Base-by-base conservation (phyloP, 2,797 vertebrate genomes). In the Sebastes ruberrimus region DNA sequence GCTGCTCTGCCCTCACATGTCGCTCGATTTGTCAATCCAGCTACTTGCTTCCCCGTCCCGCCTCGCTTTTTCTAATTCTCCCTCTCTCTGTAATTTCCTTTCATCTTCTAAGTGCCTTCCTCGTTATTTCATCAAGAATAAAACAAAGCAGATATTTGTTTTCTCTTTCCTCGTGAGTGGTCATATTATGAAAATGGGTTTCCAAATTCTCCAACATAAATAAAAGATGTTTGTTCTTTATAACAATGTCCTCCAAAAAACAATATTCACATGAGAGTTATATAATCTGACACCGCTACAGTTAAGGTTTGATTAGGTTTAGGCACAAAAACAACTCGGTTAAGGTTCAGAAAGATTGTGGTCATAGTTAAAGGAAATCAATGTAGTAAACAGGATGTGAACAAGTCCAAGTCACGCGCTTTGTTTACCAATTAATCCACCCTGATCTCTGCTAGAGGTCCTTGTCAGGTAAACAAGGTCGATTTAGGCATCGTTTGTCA, bases 21-120 rank as follows among this genome's bases (percentile, higher is more conserved):
- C 66, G 10, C 74, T 88, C 32, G 7, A 74, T 84, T 78, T 49
- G 69, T 85, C 78, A 72, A 14, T 78, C 60, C 46, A 53, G 80
- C 73, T 25, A 56, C 56, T 74, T 59, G 75, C 70, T 33, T 61
- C 53, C 52, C 67, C 69, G 76, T 61, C 64, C 14, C n/a, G 28
- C 76, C 77, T 83, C 74, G 20, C 64, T 63, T 74, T 74, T 62
- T 56, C 67, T 28, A 11, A 57, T 67, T 62, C 49, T 20, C 38
- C 27, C 4, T 27, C 20, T 60, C 27, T 42, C 22, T 71, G 56
- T 11, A 5, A 28, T 53, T 65, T 56, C 38, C 42, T 81, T 73
- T 73, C 67, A 86, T 79, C 69, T 62, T 62, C 53, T 71, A 10
- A 67, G 71, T 53, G 52, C 20, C 8, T 23, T 42, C 53, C 7